Evolutionary conservation across 2,113 vertebrate species (phyloP), one percentile per base, ranked within the genome.

Genomic region (Poeciliopsis prolifica): DNA sequence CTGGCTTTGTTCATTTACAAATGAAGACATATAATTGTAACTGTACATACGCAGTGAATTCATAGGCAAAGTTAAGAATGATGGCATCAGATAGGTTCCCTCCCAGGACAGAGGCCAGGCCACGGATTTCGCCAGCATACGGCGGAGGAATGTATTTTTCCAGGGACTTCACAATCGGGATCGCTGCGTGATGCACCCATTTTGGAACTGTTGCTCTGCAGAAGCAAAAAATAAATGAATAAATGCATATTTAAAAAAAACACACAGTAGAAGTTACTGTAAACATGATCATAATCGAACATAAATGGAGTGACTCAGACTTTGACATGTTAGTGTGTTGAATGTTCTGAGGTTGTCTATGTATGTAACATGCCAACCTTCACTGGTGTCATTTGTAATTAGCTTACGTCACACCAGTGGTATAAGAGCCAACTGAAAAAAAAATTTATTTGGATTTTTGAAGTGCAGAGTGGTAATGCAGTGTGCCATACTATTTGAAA

Each of bases 31-130:
- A 5, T 54, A 7, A 48, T 30, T 14, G 2, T 35, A 42, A 24
- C 68, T 15, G 68, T 78, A 96, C 97, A 89, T 92, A 99, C 98
- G 95, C 96, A 0, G 94, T 92, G 13, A 93, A 86, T 91, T 99
- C 98, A 24, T 99, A 99, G 83, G 94, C 95, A 22, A 98, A 94
- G 90, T 99, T 99, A 12, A 98, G 86, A 1, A 98, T 78, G 26
- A 99, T 24, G 28, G 95, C 84, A 0, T 98, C 96, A 0, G 93
- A 89, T 0, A 96, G 70, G 3, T 62, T 91, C 28, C 93, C 4
- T 61, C 92, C 94, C n/a, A 96, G 65, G 0, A 87, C 79, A 1
- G 81, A 30, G 68, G 95, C 93, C 44, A 98, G 2, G 1, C 97
- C 96, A 0, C 78, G 89, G 22, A 98, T 96, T 86, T 99, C 98